Percentiles rank a stretch among this genome's conserved stretches.
phyloP scores from a whole-genome alignment of 1,140 invertebrate genomes.

The Eufriesea mexicana region DNA sequence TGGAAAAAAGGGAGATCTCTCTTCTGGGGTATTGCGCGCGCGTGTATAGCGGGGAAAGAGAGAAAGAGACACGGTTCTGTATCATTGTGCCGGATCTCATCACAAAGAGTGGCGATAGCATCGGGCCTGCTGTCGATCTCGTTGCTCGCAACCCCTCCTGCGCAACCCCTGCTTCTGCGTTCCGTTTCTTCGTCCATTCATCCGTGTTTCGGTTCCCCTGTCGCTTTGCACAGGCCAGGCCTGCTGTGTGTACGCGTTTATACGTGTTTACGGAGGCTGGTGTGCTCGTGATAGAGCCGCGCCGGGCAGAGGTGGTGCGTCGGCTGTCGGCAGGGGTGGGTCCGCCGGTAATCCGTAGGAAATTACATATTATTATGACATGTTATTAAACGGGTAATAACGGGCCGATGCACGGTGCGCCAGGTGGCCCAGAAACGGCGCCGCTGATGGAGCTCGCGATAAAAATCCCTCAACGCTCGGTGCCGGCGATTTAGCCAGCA shows the following conservation, averaged over 20 bases:
- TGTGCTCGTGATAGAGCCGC: not conserved
- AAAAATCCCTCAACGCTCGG: conserved; percentile 40
- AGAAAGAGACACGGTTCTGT: conserved; percentile 50
- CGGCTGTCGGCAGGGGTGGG: conserved; percentile 9
- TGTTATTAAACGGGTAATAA: conserved; percentile 73
- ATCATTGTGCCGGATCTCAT: conserved; percentile 73
- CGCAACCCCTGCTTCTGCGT: conserved; percentile 18
- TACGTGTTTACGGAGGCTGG: not conserved
- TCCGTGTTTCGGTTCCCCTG: conserved; percentile 38
- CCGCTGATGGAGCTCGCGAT: conserved; percentile 60
- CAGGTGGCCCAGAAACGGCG: conserved; percentile 63
- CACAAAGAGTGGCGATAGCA: conserved; percentile 75
- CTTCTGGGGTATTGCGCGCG: conserved; percentile 55
- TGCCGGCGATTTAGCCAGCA: not conserved
- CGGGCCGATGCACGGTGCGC: conserved; percentile 51
- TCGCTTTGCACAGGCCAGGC: conserved; percentile 16
- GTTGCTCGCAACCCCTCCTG: conserved; percentile 17
- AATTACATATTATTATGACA: conserved; percentile 73
- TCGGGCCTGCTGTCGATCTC: conserved; percentile 68
- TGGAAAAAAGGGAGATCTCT: conserved; percentile 34
- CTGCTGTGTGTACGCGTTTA: not conserved
- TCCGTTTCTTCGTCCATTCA: conserved; percentile 60
- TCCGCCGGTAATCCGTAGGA: conserved; percentile 57
- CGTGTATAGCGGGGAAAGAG: conserved; percentile 13
- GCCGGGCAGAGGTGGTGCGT: not conserved